A percentile compares a stretch with the other conserved stretches of the same genome.
phyloP scores from a whole-genome alignment of 2,888 invertebrate species.

The Spilosoma lubricipeda region DNA sequence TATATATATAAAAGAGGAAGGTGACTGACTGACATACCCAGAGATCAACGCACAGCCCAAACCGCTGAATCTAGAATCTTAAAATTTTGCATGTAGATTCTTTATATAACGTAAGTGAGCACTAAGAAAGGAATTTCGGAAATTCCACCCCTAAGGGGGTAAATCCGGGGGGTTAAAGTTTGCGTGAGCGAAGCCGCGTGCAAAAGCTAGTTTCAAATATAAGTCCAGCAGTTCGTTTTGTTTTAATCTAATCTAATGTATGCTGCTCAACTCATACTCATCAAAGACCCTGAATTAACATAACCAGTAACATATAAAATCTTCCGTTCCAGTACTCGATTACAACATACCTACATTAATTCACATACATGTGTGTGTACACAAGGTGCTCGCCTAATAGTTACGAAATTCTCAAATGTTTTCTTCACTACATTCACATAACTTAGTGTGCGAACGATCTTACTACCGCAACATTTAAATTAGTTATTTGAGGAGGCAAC shows the following conservation, averaged over 20 bases:
- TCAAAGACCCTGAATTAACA: conserved; percentile 51
- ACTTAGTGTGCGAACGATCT: neutral
- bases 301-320: conserved; percentile 56
- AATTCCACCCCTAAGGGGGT: too few species aligned
- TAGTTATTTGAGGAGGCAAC: conserved; percentile 8
- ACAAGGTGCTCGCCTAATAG: conserved; percentile 28
- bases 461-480: conserved; percentile 7
- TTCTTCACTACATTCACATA: neutral
- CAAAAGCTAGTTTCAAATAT: neutral
- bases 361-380: conserved; percentile 17
- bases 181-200: too few species aligned
- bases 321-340: conserved; percentile 42
- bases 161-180: too few species aligned
- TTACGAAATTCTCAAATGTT: conserved; percentile 27
- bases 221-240: conserved; percentile 17
- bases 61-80: too few species aligned
- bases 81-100: too few species aligned
- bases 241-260: neutral
- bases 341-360: conserved; percentile 29
- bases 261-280: conserved; percentile 49
- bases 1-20: too few species aligned
- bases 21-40: too few species aligned
- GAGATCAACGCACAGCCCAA: too few species aligned
- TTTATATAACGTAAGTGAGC: too few species aligned
- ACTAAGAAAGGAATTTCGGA: too few species aligned